A percentile compares a stretch with the other conserved stretches of the same genome.
phyloP scores from a whole-genome alignment of 2,113 vertebrate genomes.

The Apeltes quadracus region DNA sequence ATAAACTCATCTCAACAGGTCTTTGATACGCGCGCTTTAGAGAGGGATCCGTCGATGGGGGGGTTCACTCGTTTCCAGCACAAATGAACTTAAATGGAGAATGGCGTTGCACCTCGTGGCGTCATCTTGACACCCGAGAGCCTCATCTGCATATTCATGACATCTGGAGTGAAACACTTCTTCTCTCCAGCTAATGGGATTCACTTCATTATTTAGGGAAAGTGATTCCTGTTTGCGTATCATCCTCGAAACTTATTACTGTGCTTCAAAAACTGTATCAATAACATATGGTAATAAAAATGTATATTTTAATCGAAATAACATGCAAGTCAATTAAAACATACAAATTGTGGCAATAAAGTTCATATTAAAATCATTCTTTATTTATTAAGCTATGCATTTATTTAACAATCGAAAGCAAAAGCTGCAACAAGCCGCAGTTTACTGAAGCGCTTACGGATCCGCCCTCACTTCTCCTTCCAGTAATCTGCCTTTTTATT shows the following conservation, averaged over 20 bases:
- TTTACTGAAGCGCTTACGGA: no score
- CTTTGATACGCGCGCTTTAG: conserved; percentile 36
- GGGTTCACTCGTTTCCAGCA: conserved; percentile 33
- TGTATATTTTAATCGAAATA: no score
- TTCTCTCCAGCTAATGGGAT: not conserved
- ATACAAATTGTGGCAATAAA: no score
- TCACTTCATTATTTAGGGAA: not conserved
- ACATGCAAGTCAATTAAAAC: no score
- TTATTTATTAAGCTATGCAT: no score
- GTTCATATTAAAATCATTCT: no score
- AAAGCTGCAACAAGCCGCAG: no score
- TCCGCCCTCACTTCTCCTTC: no score
- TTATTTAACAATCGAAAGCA: no score
- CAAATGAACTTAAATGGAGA: conserved; percentile 35
- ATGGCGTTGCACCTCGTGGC: conserved; percentile 34
- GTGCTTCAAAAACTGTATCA: not conserved
- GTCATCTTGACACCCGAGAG: conserved; percentile 35
- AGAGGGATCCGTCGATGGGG: conserved; percentile 11
- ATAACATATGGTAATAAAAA: no score
- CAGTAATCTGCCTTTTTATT: no score
- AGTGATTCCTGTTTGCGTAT: not conserved
- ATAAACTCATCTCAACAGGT: conserved; percentile 30
- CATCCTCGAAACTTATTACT: not conserved
- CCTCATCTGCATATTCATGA: conserved; percentile 20
- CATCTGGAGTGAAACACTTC: not conserved